Evolutionary conservation across 1,140 invertebrate genomes (phyloP).

Genomic region (Lepeophtheirus salmonis): DNA sequence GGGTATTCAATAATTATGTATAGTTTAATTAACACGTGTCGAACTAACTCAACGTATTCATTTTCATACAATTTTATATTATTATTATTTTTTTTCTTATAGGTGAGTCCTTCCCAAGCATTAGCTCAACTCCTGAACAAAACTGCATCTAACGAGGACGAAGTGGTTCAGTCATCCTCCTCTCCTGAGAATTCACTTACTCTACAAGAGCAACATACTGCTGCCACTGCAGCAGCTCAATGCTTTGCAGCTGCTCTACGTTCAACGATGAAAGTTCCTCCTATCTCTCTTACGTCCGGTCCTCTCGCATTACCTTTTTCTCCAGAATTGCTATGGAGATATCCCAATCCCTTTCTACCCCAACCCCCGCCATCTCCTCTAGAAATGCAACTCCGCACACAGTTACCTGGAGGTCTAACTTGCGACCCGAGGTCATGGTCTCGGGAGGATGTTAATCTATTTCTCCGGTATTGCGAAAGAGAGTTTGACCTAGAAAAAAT

Average conservation of each 20-base stretch:
- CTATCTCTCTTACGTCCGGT: constrained; percentile 27
- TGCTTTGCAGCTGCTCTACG: constrained; percentile 8
- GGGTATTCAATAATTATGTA: too few species aligned
- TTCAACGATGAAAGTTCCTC: constrained; percentile 28
- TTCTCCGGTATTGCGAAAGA: constrained; percentile 73
- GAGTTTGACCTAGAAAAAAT: constrained; percentile 79
- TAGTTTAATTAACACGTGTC: too few species aligned
- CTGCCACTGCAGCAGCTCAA: not conserved
- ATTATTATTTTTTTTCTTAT: not conserved
- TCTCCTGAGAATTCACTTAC: not conserved
- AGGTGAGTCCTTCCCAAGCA: not conserved
- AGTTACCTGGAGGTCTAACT: constrained; percentile 37
- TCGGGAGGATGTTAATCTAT: constrained; percentile 66
- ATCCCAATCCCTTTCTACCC: constrained; percentile 35
- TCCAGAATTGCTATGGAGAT: constrained; percentile 61
- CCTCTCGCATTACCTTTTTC: constrained; percentile 45
- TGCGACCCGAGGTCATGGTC: constrained; percentile 69
- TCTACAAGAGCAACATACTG: not conserved
- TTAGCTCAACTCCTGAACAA: not conserved
- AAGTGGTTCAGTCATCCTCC: not conserved
- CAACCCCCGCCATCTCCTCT: constrained; percentile 31
- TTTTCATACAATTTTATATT: not conserved
- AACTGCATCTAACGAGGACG: not conserved
- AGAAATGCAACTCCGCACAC: constrained; percentile 54
- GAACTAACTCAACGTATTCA: too few species aligned